Evolutionary conservation across 2,888 invertebrate genomes (phyloP).

Genomic region (Diloba caeruleocephala): DNA sequence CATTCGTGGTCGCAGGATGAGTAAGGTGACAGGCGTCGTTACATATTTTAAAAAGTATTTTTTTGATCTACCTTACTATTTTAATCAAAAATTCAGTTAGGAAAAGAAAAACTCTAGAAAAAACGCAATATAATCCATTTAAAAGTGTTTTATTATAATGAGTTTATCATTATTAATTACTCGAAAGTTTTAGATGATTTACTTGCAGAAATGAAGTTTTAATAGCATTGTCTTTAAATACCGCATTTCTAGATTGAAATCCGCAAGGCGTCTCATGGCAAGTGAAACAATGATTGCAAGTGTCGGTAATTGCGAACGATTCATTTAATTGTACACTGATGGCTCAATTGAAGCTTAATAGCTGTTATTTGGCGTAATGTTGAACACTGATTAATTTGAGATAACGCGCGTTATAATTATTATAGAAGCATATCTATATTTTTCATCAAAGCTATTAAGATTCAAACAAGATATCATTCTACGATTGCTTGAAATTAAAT

Average conservation of each 20-base stretch:
- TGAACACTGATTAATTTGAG: constrained; percentile 53
- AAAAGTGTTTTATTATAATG: no score
- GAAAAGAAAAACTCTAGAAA: no score
- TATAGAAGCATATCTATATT: constrained; percentile 46
- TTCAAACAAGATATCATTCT: constrained; percentile 19
- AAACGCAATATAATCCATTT: no score
- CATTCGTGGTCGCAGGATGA: no score
- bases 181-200: constrained; percentile 6
- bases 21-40: no score
- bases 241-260: constrained; percentile 28
- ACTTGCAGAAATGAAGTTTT: not conserved
- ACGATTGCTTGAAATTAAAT: constrained; percentile 11
- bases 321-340: constrained; percentile 57
- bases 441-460: constrained; percentile 26
- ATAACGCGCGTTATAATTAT: constrained; percentile 47
- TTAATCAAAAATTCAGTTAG: no score
- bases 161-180: not conserved
- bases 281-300: constrained; percentile 51
- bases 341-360: constrained; percentile 59
- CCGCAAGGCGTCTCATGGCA: constrained; percentile 27
- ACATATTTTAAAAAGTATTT: no score
- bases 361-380: constrained; percentile 50
- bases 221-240: constrained; percentile 3
- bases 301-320: constrained; percentile 50
- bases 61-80: no score